These are phyloP conservation scores for Aurelia sp. DNA, from an alignment of 30 jellyfish, hydroid and myxozoan species.

Conservation along the genomic window DNA sequence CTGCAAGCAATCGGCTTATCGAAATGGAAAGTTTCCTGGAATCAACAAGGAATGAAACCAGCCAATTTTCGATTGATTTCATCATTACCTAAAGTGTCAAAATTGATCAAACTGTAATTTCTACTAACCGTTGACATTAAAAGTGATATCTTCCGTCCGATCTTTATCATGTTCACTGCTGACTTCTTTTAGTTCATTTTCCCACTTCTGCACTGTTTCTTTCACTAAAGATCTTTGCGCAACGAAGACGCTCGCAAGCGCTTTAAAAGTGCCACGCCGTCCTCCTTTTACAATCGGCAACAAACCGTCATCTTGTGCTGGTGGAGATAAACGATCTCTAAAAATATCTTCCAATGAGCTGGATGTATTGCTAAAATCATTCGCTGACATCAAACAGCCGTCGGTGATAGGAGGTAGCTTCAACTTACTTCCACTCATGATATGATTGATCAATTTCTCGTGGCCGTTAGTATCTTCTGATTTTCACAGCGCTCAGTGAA, in stretches of 20 bases:
- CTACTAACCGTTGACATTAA: slow-evolving; percentile 38
- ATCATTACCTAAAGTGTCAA: background rate
- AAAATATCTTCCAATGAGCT: background rate
- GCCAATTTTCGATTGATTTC: background rate
- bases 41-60: background rate
- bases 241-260: slow-evolving; percentile 31
- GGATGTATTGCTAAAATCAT: slow-evolving; percentile 15
- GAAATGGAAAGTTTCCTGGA: background rate
- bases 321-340: background rate
- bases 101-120: background rate
- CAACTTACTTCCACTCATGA: background rate
- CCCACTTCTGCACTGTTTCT: slow-evolving; percentile 35
- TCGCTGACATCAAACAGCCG: slow-evolving; percentile 29
- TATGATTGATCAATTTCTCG: no score
- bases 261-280: slow-evolving; percentile 24
- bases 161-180: slow-evolving; percentile 7
- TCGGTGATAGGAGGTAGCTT: slow-evolving; percentile 41
- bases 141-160: slow-evolving; percentile 1
- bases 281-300: background rate
- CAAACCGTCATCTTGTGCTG: background rate
- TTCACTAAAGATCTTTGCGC: slow-evolving; percentile 58
- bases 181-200: slow-evolving; percentile 9
- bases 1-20: no score
- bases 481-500: no score
- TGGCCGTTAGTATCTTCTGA: no score